A percentile compares a stretch with the other conserved stretches of the same genome.
These are phyloP conservation scores for Papilio dardanus DNA, from an alignment of 1,140 invertebrate species.

Conservation along the genomic window DNA sequence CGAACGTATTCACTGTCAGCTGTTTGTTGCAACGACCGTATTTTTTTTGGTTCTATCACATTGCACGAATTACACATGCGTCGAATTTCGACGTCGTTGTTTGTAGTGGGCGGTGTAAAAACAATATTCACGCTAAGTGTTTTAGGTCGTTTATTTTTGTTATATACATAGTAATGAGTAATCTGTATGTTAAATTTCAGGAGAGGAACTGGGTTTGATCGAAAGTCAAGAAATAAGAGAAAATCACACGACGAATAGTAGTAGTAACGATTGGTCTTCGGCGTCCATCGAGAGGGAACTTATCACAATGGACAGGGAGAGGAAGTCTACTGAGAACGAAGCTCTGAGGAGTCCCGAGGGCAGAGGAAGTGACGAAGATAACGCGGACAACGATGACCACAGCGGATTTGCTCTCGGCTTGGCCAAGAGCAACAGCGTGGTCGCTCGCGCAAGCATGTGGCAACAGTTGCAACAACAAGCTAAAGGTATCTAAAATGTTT, in stretches of 20 bases:
- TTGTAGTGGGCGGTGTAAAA: conserved; percentile 7
- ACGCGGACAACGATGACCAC: conserved; percentile 45
- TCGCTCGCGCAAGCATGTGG: conserved; percentile 84
- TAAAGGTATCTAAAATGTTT: conserved; percentile 59
- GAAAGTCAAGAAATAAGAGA: conserved; percentile 75
- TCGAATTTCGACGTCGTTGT: conserved; percentile 26
- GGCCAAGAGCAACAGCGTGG: conserved; percentile 84
- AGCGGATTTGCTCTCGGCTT: conserved; percentile 73
- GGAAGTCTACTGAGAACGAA: conserved; percentile 71
- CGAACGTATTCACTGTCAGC: conserved; percentile 71
- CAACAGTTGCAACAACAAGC: conserved; percentile 84
- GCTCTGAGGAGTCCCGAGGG: conserved; percentile 54
- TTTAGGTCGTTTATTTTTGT: conserved; percentile 43
- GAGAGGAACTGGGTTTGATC: conserved; percentile 74
- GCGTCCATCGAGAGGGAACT: conserved; percentile 67
- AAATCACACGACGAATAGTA: conserved; percentile 70
- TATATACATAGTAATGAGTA: conserved; percentile 51
- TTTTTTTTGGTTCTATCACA: conserved; percentile 41
- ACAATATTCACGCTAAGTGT: conserved; percentile 6
- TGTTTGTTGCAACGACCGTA: conserved; percentile 41
- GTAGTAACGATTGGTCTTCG: conserved; percentile 72
- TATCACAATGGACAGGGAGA: conserved; percentile 66
- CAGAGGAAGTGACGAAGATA: conserved; percentile 63
- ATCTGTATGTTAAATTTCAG: conserved; percentile 63
- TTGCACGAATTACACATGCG: conserved; percentile 24